Evolutionary conservation across 2,888 invertebrate species (phyloP).

Genomic region (Lobophora halterata): DNA sequence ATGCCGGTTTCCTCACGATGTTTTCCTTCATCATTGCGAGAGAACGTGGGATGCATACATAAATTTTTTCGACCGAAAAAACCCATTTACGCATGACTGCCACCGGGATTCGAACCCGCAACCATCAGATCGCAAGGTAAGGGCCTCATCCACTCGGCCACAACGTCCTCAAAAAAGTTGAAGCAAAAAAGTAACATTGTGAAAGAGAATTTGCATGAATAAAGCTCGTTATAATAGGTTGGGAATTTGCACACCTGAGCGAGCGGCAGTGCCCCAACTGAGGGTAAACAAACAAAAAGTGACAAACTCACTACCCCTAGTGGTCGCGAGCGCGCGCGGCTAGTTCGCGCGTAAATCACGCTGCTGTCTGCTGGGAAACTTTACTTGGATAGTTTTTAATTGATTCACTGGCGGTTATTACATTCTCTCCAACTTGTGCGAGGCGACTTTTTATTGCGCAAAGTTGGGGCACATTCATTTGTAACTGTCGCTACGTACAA

Average conservation of each 20-base stretch:
- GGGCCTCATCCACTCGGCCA: too few relatives aligned
- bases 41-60: too few relatives aligned
- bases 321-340: constrained; percentile 29
- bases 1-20: too few relatives aligned
- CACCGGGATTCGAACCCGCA: too few relatives aligned
- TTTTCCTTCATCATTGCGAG: too few relatives aligned
- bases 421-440: constrained; percentile 25
- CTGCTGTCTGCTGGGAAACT: constrained; percentile 39
- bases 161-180: not conserved
- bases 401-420: constrained; percentile 39
- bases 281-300: constrained; percentile 34
- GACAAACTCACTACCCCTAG: constrained; percentile 32
- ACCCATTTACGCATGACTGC: too few relatives aligned
- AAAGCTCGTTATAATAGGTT: constrained; percentile 18
- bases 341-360: constrained; percentile 52
- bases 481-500: constrained; percentile 11
- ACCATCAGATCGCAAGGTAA: too few relatives aligned
- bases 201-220: constrained; percentile 14
- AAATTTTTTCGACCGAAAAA: too few relatives aligned
- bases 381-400: constrained; percentile 55
- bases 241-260: constrained; percentile 22
- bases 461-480: constrained; percentile 11
- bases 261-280: constrained; percentile 14
- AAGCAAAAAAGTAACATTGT: constrained; percentile 6
- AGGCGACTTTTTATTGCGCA: constrained; percentile 17